Percentiles rank a stretch among this genome's conserved stretches.
Conservation (phyloP, 1,140 invertebrate species). For the Subanguina moxae region DNA sequence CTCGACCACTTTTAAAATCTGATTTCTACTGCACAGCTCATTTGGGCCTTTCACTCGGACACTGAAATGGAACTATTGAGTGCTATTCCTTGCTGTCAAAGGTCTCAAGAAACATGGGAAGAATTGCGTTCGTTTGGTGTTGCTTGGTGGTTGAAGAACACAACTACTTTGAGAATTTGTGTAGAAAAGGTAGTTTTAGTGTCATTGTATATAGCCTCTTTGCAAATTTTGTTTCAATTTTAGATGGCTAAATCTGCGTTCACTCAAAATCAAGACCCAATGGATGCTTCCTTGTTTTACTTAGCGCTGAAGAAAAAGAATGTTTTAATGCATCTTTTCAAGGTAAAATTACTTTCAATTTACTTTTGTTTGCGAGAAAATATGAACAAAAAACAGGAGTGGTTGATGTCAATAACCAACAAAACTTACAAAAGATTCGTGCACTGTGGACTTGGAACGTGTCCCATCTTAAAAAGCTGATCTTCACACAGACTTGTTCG, state of each 20-base stretch:
- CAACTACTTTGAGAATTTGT: conserved; percentile 74
- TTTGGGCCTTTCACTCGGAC: conserved; percentile 99
- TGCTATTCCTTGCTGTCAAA: conserved; percentile 72
- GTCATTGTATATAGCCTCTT: neutral
- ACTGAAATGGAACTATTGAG: conserved; percentile 88
- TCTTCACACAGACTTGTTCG: no score
- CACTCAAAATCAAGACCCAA: conserved; percentile 73
- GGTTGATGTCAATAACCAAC: no score
- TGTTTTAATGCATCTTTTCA: conserved; percentile 88
- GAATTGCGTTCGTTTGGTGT: conserved; percentile 84
- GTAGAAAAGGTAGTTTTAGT: conserved; percentile 86
- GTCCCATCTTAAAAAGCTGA: no score
- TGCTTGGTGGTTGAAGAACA: conserved; percentile 92
- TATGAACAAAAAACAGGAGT: no score
- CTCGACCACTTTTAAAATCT: no score
- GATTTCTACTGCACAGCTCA: conserved; percentile 85
- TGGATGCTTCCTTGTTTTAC: conserved; percentile 95
- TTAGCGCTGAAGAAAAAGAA: conserved; percentile 97
- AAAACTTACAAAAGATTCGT: no score
- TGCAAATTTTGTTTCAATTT: conserved; percentile 31
- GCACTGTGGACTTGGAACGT: no score
- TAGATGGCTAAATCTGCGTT: conserved; percentile 58
- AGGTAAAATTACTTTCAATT: conserved; percentile 62
- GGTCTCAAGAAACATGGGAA: conserved; percentile 75
- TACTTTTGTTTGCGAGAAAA: conserved; percentile 15